Evolutionary conservation across 2,888 invertebrate species (phyloP), one percentile per base, ranked within the genome.

Genomic region (Leptopterna dolabrata): DNA sequence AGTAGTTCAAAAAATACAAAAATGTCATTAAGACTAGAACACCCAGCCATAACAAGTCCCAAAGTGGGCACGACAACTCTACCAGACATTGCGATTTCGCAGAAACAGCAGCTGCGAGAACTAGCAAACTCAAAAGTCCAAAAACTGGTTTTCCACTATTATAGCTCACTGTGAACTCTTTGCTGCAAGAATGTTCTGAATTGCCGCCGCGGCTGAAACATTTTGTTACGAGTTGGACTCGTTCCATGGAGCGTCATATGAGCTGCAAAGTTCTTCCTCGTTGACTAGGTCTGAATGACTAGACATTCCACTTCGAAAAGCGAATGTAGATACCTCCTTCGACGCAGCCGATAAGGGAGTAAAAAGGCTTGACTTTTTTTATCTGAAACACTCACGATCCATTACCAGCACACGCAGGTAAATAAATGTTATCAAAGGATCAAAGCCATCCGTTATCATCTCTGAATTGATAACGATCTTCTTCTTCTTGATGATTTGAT

Each of bases 181-280:
- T 73, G 63, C 63, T 47, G n/a, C 43, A 85, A 29, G 85, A 45
- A 13, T 85, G 30, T 47, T 85, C 76, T 47, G 29, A 71, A 73
- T 76, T 85, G 47, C 45, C 76, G 13, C 29, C 76, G 16, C 85
- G 47, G 30, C 85, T 76, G 85, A 73, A 85, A 47, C 73, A 85
- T 85, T 71, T 85, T 24, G 85, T 43, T 1, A 29, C 47, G 29
- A 85, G 85, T 73, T 73, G 83, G 41, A 63, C 63, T 27, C 41
- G 83, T 83, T 83, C 83, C 83, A 83, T 83, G 83, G 70, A 24
- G 30, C 45, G 81, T 29, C 55, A 81, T 63, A 36, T 19, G 36
- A 36, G n/a, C n/a, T 16, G 76, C 71, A 71, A 27, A 71, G 19
- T 71, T 36, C 36, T 76, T 76, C 36, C 76, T 76, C 43, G 43